These are phyloP conservation scores for Coecobrya sp. DNA, from an alignment of 2,888 invertebrate genomes.

Conservation along the genomic window DNA sequence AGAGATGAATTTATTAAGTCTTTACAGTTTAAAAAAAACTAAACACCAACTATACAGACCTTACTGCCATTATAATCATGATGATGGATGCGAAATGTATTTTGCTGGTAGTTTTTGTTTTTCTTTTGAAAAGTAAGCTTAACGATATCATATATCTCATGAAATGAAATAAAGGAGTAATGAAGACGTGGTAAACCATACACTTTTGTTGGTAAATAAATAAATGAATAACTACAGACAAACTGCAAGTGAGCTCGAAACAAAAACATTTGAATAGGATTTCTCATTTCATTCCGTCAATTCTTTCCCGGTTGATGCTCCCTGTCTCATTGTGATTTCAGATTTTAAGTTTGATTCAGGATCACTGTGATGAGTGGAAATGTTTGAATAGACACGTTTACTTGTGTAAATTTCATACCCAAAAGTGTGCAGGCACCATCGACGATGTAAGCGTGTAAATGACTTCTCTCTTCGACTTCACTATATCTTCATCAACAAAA, in stretches of 20 bases:
- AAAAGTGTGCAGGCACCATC: neutral
- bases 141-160: constrained; percentile 29
- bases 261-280: constrained; percentile 4
- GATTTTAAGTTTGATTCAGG: constrained; percentile 37
- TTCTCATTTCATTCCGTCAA: constrained; percentile 18
- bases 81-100: neutral
- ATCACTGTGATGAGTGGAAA: neutral
- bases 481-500: neutral
- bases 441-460: neutral
- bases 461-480: neutral
- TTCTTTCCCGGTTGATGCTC: neutral
- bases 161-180: neutral
- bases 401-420: neutral
- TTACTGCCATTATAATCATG: neutral
- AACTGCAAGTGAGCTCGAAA: constrained; percentile 27
- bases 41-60: neutral
- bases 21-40: constrained; percentile 28
- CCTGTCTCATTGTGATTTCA: constrained; percentile 25
- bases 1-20: constrained; percentile 19
- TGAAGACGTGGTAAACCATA: constrained; percentile 45
- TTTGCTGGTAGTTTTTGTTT: neutral
- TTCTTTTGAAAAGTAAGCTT: neutral
- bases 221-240: constrained; percentile 27
- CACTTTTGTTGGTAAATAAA: constrained; percentile 40
- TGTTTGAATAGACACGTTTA: constrained; percentile 35